Conservation (phyloP, 2,113 vertebrate species). For the Leucopsar rothschildi region DNA sequence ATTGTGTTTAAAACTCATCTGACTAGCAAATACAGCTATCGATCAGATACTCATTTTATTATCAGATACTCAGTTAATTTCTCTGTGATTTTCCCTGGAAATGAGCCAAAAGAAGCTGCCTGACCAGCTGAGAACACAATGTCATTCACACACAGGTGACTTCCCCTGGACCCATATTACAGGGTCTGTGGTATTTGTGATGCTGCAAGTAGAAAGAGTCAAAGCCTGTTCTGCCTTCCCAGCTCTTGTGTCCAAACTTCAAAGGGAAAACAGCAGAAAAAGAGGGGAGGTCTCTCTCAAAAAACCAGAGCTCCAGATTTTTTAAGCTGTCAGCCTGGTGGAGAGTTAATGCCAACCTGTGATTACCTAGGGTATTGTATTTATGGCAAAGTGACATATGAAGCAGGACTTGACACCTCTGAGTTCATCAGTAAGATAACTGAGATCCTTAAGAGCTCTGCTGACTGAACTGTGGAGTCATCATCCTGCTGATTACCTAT, state of each 20-base stretch:
- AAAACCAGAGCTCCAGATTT: neutral
- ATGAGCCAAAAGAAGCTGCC: neutral
- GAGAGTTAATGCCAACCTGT: neutral
- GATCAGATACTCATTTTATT: neutral
- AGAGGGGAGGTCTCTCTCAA: neutral
- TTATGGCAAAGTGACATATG: slow-evolving; percentile 3
- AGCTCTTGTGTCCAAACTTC: neutral
- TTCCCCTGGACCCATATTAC: neutral
- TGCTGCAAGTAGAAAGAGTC: neutral
- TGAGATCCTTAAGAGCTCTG: slow-evolving; percentile 4
- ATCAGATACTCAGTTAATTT: neutral
- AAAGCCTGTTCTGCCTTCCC: neutral
- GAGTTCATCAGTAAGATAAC: neutral
- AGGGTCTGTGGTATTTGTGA: neutral
- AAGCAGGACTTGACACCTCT: neutral
- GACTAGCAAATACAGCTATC: neutral
- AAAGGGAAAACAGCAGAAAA: neutral
- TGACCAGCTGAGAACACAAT: neutral
- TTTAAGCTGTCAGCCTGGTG: neutral
- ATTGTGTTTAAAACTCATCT: neutral
- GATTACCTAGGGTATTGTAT: neutral
- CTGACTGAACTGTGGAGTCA: neutral
- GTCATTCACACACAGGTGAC: neutral
- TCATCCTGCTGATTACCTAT: neutral
- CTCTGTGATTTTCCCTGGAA: neutral